A percentile compares a stretch with the other conserved stretches of the same genome.
These are phyloP conservation scores for Sternarchorhynchus goeldii DNA, from an alignment of 2,797 vertebrate genomes.

Conservation along the genomic window DNA sequence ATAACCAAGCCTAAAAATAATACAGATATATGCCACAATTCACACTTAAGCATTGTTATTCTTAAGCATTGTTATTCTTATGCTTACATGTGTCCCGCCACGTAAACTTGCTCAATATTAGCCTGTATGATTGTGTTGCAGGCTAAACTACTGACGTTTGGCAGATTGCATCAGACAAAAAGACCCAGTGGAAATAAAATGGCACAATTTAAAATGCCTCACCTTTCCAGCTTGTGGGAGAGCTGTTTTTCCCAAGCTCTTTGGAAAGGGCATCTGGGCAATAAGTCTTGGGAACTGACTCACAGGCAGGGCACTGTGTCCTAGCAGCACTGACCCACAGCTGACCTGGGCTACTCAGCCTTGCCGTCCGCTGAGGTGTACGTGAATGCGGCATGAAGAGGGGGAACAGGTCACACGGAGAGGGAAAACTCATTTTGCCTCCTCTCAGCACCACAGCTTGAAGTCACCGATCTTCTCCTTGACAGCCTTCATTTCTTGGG, in stretches of 20 bases:
- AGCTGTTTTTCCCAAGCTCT: conserved; percentile 26
- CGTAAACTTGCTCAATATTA: background rate
- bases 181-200: background rate
- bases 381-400: background rate
- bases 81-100: background rate
- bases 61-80: too few species aligned
- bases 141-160: background rate
- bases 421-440: conserved; percentile 30
- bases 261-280: conserved; percentile 23
- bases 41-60: too few species aligned
- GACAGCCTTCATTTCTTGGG: conserved; percentile 11
- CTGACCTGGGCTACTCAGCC: conserved; percentile 33
- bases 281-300: conserved; percentile 29
- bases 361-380: conserved; percentile 26
- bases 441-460: conserved; percentile 3
- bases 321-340: conserved; percentile 31
- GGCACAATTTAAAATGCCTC: background rate
- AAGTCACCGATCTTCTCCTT: conserved; percentile 13
- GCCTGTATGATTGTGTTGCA: background rate
- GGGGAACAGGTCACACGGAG: background rate
- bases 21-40: background rate
- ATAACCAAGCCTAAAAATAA: background rate
- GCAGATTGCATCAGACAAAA: background rate
- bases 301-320: conserved; percentile 27
- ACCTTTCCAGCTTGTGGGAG: background rate